Evolutionary conservation across 2,888 invertebrate genomes (phyloP).

Genomic region (Laothoe populi): DNA sequence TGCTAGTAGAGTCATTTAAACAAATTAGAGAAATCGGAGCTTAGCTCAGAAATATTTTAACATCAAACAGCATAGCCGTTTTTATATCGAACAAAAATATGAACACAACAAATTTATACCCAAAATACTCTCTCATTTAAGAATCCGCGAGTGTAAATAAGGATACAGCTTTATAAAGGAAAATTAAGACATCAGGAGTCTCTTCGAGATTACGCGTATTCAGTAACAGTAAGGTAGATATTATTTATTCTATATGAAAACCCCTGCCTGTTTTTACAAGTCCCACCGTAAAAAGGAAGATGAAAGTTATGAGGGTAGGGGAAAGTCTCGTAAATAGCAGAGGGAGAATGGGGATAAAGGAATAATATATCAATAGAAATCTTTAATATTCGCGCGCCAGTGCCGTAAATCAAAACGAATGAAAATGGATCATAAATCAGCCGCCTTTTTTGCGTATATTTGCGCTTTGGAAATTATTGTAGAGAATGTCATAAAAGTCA

Average conservation of each 20-base stretch:
- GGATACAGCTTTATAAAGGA: background rate
- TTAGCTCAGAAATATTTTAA: too few relatives aligned
- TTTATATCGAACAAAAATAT: background rate
- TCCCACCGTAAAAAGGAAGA: conserved; percentile 76
- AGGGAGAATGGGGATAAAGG: conserved; percentile 82
- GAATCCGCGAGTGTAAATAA: conserved; percentile 3
- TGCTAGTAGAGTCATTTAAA: too few relatives aligned
- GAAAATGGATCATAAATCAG: conserved; percentile 77
- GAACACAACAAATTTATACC: background rate
- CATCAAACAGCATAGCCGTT: background rate
- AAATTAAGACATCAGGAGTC: conserved; percentile 22
- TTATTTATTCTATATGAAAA: conserved; percentile 67
- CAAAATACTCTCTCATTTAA: background rate
- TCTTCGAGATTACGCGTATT: conserved; percentile 23
- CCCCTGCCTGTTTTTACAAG: conserved; percentile 73
- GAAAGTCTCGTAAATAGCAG: conserved; percentile 80
- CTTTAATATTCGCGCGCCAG: conserved; percentile 82
- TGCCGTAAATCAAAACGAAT: conserved; percentile 81
- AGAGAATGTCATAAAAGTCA: conserved; percentile 38
- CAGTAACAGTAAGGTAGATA: conserved; percentile 18
- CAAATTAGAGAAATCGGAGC: too few relatives aligned
- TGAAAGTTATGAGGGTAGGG: conserved; percentile 81
- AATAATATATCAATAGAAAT: conserved; percentile 85
- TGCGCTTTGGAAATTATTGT: conserved; percentile 55
- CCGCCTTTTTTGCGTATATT: conserved; percentile 59